A percentile compares a stretch with the other conserved stretches of the same genome.
Conservation (phyloP, 1,140 invertebrate genomes). For the Macrobrachium rosenbergii region DNA sequence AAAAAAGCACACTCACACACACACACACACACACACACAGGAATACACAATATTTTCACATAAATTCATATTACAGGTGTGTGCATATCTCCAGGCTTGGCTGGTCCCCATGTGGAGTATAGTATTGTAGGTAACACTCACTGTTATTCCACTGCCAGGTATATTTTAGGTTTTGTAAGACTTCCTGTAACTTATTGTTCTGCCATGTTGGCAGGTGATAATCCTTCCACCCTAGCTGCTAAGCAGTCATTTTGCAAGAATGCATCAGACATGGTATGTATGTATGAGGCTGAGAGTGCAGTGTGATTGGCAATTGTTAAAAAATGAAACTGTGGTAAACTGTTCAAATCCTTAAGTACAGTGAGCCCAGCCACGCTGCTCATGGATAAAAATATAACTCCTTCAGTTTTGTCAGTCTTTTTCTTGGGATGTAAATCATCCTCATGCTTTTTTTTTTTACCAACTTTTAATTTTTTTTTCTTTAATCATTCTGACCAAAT, state of each 20-base stretch:
- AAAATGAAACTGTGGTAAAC: slow-evolving; percentile 15
- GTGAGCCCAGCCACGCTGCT: slow-evolving; percentile 59
- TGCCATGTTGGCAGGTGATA: slow-evolving; percentile 51
- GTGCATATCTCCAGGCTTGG: slow-evolving; percentile 38
- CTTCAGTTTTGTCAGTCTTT: slow-evolving; percentile 39
- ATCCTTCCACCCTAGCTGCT: slow-evolving; percentile 44
- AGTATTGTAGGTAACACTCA: slow-evolving; percentile 30
- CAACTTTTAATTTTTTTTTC: slow-evolving; percentile 19
- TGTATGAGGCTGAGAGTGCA: slow-evolving; percentile 10
- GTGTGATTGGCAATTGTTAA: slow-evolving; percentile 7
- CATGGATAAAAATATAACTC: slow-evolving; percentile 39
- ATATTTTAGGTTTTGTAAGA: slow-evolving; percentile 44
- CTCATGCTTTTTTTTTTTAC: slow-evolving; percentile 31
- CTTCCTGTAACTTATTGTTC: slow-evolving; percentile 49
- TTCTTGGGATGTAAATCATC: slow-evolving; percentile 47
- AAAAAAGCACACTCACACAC: background rate
- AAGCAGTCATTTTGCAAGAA: slow-evolving; percentile 40
- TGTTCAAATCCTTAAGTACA: slow-evolving; percentile 17
- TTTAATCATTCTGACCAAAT: background rate
- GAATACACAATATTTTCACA: background rate
- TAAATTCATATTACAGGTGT: too few species aligned
- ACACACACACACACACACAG: background rate
- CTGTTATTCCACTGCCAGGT: slow-evolving; percentile 52
- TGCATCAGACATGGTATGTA: slow-evolving; percentile 26
- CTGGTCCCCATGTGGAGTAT: slow-evolving; percentile 20